Base-by-base conservation (phyloP, 1,140 invertebrate species). In the Drosophila littoralis region DNA sequence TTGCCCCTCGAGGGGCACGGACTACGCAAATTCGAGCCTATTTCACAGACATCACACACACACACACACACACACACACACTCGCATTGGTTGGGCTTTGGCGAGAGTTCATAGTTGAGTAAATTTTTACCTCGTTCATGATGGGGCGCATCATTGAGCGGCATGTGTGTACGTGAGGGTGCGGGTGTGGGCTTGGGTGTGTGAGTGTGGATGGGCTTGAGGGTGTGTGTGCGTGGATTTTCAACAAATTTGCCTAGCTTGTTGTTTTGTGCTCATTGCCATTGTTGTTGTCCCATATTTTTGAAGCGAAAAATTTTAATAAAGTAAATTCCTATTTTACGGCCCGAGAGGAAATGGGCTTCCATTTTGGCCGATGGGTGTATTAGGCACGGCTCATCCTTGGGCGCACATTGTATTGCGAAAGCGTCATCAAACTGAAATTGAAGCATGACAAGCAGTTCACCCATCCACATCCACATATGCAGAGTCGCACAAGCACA, bases 271-370 rank as follows among this genome's bases (percentile, higher is more conserved):
- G 64, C 73, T 81, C 76, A 74, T 79, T 72, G 75, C 54, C 64
- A 60, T 75, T 75, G 71, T 74, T 81, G 66, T 75, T 82, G 79
- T 77, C 83, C 88, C 84, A 88, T 88, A 88, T 88, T 88, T 88
- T 89, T 84, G 60, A 77, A 84, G 84, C 84, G 84, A 88, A 88
- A 89, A 84, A 84, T 88, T 88, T 88, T 88, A 88, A 88, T 88
- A 89, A 88, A 88, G 84, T 82, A 88, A 88, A 88, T 88, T 89
- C 84, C 84, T 88, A 88, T 88, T 88, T 89, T 88, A 89, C 74
- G 80, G 69, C 77, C 48, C 54, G 35, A 69, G 55, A 52, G 40
- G 48, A 32, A 61, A 48, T 48, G 46, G 46, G 42, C 15, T 13
- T 36, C 43, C 69, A 45, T 57, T 51, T 43, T 35, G n/a, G 15